phyloP scores from a whole-genome alignment of 2,797 vertebrate genomes.

The Nyctalus aviator region DNA sequence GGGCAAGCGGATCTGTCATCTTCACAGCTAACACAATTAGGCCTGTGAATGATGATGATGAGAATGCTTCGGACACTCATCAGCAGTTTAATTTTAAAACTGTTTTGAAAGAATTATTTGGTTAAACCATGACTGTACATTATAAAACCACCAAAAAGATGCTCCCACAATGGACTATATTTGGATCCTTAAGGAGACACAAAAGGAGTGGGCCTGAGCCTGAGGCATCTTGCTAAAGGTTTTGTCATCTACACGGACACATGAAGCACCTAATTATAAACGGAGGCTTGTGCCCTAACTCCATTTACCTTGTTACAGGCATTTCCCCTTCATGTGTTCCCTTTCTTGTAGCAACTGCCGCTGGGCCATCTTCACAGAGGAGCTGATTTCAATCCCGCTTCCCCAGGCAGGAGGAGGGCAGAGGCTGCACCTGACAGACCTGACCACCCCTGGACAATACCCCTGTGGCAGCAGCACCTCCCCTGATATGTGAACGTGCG shows the following conservation, averaged over 20 bases:
- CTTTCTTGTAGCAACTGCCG: background rate
- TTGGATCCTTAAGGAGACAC: background rate
- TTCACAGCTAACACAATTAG: conserved; percentile 61
- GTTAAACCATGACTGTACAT: background rate
- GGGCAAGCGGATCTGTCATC: conserved; percentile 15
- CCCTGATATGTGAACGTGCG: background rate
- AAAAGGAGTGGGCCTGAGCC: background rate
- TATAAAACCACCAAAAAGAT: background rate
- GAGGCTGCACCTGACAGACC: background rate
- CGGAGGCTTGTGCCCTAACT: background rate
- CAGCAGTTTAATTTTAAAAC: conserved; percentile 17
- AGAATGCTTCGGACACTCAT: background rate
- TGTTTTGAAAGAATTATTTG: conserved; percentile 55
- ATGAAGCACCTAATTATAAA: background rate
- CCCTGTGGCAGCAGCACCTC: background rate
- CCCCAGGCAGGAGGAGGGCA: background rate
- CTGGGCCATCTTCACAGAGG: background rate
- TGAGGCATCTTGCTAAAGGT: background rate
- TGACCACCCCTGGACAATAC: background rate
- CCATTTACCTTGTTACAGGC: background rate
- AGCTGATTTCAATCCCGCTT: background rate
- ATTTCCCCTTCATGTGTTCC: background rate
- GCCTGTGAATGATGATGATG: background rate
- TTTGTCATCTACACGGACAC: background rate
- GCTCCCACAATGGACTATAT: background rate